Conservation (phyloP, 2,797 vertebrate species). For the Cottoperca gobio region DNA sequence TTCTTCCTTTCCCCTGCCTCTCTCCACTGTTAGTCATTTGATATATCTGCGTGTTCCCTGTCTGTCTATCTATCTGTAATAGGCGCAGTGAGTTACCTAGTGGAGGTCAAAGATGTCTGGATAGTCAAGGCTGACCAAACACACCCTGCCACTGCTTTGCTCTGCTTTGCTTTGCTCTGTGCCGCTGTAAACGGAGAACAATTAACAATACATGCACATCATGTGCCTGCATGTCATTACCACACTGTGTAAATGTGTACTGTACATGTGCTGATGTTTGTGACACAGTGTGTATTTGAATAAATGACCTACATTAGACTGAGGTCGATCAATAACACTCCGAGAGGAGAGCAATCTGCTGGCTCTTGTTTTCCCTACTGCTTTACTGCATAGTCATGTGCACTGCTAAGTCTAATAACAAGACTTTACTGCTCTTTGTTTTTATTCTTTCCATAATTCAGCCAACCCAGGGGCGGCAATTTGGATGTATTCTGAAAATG, state of each 20-base stretch:
- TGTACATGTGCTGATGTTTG: not conserved
- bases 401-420: not conserved
- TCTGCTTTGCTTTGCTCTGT: no score
- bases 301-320: conserved; percentile 31
- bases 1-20: conserved; percentile 5
- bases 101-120: conserved; percentile 38
- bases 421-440: not conserved
- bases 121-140: conserved; percentile 8
- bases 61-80: not conserved
- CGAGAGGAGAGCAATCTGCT: conserved; percentile 12
- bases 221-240: not conserved
- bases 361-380: not conserved
- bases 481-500: not conserved
- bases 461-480: not conserved
- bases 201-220: not conserved
- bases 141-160: conserved; percentile 14
- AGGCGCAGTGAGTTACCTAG: conserved; percentile 30
- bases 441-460: not conserved
- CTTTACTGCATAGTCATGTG: not conserved
- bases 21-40: conserved; percentile 23
- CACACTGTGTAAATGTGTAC: not conserved
- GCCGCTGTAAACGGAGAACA: conserved; percentile 11
- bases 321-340: conserved; percentile 55
- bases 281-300: conserved; percentile 33
- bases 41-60: conserved; percentile 21